Percentiles rank a stretch among this genome's conserved stretches.
Evolutionary conservation across 2,113 vertebrate genomes (phyloP).

Genomic region (Phalacrocorax pelagicus): DNA sequence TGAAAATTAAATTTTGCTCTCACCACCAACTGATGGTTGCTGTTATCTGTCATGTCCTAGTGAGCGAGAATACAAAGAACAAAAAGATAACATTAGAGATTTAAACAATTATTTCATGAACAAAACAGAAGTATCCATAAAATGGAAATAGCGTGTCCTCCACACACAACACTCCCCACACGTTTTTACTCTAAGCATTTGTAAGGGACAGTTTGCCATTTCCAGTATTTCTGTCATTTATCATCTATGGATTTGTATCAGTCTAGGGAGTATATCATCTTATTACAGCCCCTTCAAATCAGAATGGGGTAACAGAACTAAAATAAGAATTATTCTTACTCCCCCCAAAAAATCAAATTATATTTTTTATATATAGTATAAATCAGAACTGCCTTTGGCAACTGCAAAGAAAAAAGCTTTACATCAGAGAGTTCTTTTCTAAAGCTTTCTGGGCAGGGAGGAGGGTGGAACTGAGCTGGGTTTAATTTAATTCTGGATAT

Average conservation of each 20-base stretch:
- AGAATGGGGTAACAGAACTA: not conserved
- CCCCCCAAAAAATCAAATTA: not conserved
- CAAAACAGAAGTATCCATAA: not conserved
- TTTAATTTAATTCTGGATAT: not conserved
- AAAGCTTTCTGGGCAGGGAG: not conserved
- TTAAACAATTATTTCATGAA: not conserved
- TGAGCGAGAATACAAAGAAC: not conserved
- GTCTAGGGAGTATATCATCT: not conserved
- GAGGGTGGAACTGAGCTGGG: not conserved
- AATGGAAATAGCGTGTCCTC: not conserved
- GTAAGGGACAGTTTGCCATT: not conserved
- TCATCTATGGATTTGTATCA: not conserved
- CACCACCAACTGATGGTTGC: slow-evolving; percentile 89
- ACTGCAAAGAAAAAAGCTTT: not conserved
- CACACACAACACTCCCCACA: not conserved
- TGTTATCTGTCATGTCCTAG: slow-evolving; percentile 98
- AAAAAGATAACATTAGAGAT: not conserved
- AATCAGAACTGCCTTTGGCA: not conserved
- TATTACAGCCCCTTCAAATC: not conserved
- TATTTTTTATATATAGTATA: not conserved
- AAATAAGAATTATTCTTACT: not conserved
- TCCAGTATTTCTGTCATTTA: not conserved
- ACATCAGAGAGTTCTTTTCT: not conserved
- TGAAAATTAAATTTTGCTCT: slow-evolving; percentile 96
- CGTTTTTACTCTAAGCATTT: not conserved